These are phyloP conservation scores for Siniperca undulata DNA, from an alignment of 2,797 vertebrate genomes.

Conservation along the genomic window DNA sequence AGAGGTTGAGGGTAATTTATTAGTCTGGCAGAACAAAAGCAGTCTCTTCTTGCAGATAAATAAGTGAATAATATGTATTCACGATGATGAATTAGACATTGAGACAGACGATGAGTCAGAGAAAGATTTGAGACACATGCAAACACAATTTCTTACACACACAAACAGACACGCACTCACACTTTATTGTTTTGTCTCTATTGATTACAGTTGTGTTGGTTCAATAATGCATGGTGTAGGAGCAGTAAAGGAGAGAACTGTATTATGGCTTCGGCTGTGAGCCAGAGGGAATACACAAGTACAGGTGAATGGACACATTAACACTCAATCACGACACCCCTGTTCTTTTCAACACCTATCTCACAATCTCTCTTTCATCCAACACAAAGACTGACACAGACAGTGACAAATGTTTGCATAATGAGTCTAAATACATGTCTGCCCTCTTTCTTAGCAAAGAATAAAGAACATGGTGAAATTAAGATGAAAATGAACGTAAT, in stretches of 20 bases:
- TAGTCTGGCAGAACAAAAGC: constrained; percentile 53
- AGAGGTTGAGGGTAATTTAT: constrained; percentile 41
- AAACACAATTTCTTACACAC: constrained; percentile 38
- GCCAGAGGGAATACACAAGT: constrained; percentile 40
- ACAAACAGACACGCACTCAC: constrained; percentile 19
- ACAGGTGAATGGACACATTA: constrained; percentile 50
- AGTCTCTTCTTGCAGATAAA: constrained; percentile 48
- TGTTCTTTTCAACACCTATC: constrained; percentile 39
- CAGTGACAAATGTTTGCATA: constrained; percentile 50
- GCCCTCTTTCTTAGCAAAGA: constrained; percentile 26
- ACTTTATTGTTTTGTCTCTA: constrained; percentile 55
- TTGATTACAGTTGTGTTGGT: constrained; percentile 68
- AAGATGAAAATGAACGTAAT: constrained; percentile 46
- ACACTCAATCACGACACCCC: constrained; percentile 49
- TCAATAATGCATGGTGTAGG: constrained; percentile 70
- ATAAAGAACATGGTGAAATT: constrained; percentile 19
- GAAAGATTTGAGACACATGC: constrained; percentile 57
- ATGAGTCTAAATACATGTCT: constrained; percentile 43
- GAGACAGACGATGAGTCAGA: constrained; percentile 59
- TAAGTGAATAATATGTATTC: constrained; percentile 61
- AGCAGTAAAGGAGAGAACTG: constrained; percentile 47
- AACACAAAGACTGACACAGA: constrained; percentile 51
- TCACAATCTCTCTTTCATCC: constrained; percentile 26
- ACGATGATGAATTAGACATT: constrained; percentile 71
- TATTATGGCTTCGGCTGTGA: constrained; percentile 49